phyloP scores from a whole-genome alignment of 2,888 invertebrate genomes.

The Netelia fuscicornis region DNA sequence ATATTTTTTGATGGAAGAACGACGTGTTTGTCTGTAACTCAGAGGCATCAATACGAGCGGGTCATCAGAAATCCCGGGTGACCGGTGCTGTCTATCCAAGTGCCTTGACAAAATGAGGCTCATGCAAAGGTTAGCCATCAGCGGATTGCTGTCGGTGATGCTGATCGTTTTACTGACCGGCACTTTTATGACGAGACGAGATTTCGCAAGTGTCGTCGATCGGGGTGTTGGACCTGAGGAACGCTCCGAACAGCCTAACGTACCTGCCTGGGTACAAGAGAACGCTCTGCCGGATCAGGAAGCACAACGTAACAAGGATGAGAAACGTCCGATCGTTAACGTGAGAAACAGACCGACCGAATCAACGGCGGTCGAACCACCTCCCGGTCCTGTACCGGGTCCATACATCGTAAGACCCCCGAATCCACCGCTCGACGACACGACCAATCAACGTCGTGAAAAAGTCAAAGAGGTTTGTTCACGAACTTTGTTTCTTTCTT shows the following conservation, averaged over 20 bases:
- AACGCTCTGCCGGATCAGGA: constrained; percentile 79
- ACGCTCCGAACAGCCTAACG: constrained; percentile 78
- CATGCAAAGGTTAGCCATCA: constrained; percentile 82
- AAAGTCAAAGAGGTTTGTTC: constrained; percentile 83
- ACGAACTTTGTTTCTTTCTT: constrained; percentile 7
- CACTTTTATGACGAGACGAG: constrained; percentile 81
- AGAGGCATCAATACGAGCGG: constrained; percentile 77
- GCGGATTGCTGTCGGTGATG: constrained; percentile 82
- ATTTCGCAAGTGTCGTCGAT: constrained; percentile 79
- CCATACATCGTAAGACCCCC: constrained; percentile 77
- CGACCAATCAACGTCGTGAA: constrained; percentile 82
- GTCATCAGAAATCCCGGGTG: constrained; percentile 74
- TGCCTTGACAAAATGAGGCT: constrained; percentile 80
- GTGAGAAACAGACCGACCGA: constrained; percentile 72
- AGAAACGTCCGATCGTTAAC: constrained; percentile 71
- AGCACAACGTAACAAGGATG: constrained; percentile 64
- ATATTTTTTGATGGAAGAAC: neutral
- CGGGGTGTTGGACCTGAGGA: constrained; percentile 81
- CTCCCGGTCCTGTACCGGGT: constrained; percentile 71
- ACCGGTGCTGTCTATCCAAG: constrained; percentile 75
- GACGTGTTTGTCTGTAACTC: constrained; percentile 28
- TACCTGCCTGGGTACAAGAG: constrained; percentile 80
- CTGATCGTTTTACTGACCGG: constrained; percentile 82
- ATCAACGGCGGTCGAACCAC: constrained; percentile 73
- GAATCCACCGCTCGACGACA: constrained; percentile 81